phyloP scores from a whole-genome alignment of 1,140 invertebrate genomes.

The Drosophila sucinea region DNA sequence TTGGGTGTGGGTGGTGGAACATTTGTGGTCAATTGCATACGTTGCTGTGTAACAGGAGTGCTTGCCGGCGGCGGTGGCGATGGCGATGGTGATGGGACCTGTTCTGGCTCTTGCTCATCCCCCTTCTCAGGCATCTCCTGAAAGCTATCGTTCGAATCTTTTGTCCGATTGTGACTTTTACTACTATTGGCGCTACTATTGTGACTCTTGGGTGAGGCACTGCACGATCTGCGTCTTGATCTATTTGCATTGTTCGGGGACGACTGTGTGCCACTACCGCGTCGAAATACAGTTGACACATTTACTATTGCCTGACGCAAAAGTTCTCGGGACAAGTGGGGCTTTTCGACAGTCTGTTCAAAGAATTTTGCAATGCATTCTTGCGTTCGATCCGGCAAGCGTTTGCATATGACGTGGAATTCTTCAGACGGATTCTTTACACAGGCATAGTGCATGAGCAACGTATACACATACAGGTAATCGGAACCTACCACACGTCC shows the following conservation, averaged over 20 bases:
- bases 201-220: neutral
- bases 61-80: constrained; percentile 6
- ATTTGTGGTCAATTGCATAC: neutral
- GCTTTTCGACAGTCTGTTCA: constrained; percentile 38
- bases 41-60: neutral
- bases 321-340: constrained; percentile 35
- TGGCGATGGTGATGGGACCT: neutral
- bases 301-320: constrained; percentile 50
- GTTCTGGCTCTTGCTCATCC: neutral
- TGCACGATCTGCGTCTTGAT: neutral
- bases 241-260: neutral
- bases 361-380: constrained; percentile 59
- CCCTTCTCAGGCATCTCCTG: neutral
- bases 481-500: constrained; percentile 44
- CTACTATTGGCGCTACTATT: constrained; percentile 1
- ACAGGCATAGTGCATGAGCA: constrained; percentile 73
- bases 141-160: neutral
- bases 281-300: constrained; percentile 7
- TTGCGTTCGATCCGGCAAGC: constrained; percentile 51
- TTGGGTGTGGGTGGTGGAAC: constrained; percentile 65
- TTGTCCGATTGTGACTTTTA: neutral
- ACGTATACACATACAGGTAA: constrained; percentile 66
- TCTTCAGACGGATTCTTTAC: constrained; percentile 53
- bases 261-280: neutral
- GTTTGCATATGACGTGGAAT: constrained; percentile 69